Base-by-base conservation (phyloP, 2,888 invertebrate genomes). In the Ophion obscuratus region DNA sequence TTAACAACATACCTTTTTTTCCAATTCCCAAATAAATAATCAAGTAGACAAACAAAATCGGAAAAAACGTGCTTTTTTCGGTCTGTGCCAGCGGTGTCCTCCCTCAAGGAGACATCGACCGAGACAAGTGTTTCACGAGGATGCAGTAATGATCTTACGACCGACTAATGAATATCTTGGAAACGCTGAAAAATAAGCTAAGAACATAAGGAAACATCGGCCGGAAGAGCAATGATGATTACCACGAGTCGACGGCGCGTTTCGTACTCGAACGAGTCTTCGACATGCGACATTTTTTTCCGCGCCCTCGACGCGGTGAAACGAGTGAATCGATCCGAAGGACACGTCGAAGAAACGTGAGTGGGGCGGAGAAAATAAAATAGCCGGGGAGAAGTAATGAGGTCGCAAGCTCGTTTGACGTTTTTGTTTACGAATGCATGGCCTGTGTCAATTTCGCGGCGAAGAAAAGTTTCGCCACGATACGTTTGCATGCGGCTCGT, bases 281-380 rank as follows among this genome's bases (percentile, higher is more conserved):
- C 71, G 76, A 77, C 84, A 81, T 80, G 84, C 76, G 81, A 68
- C 66, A 53, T 84, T 84, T 81, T 84, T 81, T 84, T 84, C 59
- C 73, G 47, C 17, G 66, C 77, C 74, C 73, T 40, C 27, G 24
- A 17, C 24, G 66, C 5, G 36, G 66, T 53, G 75, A 27, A n/a
- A 9, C 59, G 27, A 44, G 53, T 2, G 40, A 78, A 73, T 81
- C 81, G 73, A 73, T 77, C 66, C 17, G 36, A 31, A 31, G 47
- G 44, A n/a, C 40, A 68, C 40, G 62, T 7, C 61, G 78, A 36
- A 68, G 24, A 81, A 84, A 77, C 47, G 68, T 5, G n/a, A 64
- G 31, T 76, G 36, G 11, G 4, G 17, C 53, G n/a, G 27, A 81
- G 74, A 27, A 61, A 80, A 80, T 73, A n/a, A 64, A 73, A 17